A percentile compares a stretch with the other conserved stretches of the same genome.
Evolutionary conservation across 2,113 vertebrate species (phyloP).

Genomic region (Rhinolophus ferrumequinum): DNA sequence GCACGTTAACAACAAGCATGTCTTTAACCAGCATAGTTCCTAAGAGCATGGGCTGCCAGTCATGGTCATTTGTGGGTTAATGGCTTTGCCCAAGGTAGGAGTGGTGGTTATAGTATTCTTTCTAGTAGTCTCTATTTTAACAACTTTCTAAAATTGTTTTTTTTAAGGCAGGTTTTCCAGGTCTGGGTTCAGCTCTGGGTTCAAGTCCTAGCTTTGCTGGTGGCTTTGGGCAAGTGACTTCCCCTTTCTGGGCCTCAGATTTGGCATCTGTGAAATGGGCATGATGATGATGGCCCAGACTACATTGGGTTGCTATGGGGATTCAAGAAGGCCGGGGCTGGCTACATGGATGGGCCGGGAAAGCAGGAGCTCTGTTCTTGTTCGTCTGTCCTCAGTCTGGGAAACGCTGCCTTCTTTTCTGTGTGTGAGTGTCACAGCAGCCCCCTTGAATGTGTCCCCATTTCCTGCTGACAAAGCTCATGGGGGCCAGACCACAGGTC

Average conservation of each 20-base stretch:
- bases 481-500: rapidly evolving
- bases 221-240: not conserved
- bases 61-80: not conserved
- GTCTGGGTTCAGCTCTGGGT: not conserved
- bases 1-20: rapidly evolving
- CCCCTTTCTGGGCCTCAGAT: not conserved
- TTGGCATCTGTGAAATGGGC: not conserved
- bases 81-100: not conserved
- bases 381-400: not conserved
- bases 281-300: too few species aligned
- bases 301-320: not conserved
- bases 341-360: not conserved
- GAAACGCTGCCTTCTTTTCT: not conserved
- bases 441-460: not conserved
- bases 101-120: not conserved
- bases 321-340: not conserved
- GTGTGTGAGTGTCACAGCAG: not conserved
- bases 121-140: not conserved
- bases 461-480: not conserved
- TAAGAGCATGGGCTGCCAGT: not conserved
- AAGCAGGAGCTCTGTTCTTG: not conserved
- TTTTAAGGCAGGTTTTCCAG: not conserved
- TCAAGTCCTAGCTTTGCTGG: not conserved
- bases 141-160: not conserved
- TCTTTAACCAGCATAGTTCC: not conserved